Evolutionary conservation across 2,113 vertebrate species (phyloP).

Genomic region (Pagrus major): DNA sequence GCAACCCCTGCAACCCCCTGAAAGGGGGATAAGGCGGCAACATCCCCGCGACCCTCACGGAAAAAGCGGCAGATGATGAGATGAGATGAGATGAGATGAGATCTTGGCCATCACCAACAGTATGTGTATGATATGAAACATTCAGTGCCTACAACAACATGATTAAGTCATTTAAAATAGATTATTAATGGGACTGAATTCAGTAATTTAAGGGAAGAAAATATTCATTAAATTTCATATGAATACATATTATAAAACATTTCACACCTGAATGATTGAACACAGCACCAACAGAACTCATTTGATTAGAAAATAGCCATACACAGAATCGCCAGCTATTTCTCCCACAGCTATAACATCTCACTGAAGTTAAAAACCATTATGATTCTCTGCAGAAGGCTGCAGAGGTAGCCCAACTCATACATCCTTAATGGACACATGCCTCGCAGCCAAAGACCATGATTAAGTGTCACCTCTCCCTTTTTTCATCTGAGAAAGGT

Average conservation of each 20-base stretch:
- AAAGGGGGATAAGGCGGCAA: too few relatives aligned
- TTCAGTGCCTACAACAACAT: neutral
- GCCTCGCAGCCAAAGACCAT: conserved; percentile 22
- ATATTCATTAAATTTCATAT: neutral
- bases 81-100: too few relatives aligned
- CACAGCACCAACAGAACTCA: conserved; percentile 3
- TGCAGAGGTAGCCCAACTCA: conserved; percentile 10
- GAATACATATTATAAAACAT: neutral
- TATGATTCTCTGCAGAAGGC: conserved; percentile 5
- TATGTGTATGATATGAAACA: too few relatives aligned
- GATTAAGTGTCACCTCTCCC: conserved; percentile 21
- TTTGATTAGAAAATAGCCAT: neutral
- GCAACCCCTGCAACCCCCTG: too few relatives aligned
- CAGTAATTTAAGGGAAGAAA: neutral
- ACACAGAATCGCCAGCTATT: neutral
- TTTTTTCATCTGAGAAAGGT: conserved; percentile 16
- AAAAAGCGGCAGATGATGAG: too few relatives aligned
- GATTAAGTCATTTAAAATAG: neutral
- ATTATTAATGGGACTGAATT: neutral
- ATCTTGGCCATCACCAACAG: too few relatives aligned
- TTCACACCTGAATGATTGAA: neutral
- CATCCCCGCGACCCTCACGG: too few relatives aligned
- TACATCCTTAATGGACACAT: conserved; percentile 38
- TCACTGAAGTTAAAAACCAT: conserved; percentile 33
- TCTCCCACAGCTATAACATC: neutral